Evolutionary conservation across 2,888 invertebrate species (phyloP), one percentile per base, ranked within the genome.

Genomic region (Drosophila affinis): DNA sequence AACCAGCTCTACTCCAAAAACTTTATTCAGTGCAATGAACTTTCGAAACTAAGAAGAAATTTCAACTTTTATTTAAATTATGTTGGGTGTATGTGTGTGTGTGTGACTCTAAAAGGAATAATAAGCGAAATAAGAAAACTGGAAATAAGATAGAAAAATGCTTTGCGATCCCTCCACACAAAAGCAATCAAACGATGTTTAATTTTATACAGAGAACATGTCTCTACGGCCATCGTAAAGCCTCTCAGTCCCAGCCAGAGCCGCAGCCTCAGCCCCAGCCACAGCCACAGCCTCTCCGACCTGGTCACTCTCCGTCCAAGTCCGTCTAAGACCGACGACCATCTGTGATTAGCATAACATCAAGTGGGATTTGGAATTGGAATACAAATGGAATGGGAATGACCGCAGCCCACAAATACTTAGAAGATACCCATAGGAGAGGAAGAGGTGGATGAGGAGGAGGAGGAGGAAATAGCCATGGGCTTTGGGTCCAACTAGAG

Each of bases 151-250:
- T 68, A 57, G 68, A 62, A 75, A 75, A 72, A 76, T 77, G 71
- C 77, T 78, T 52, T 76, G 46, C 60, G 46, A 63, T 59, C 62
- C 71, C 76, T 70, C 74, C 75, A 48, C 69, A 82, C 80, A 85
- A 79, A 75, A 72, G 75, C 83, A 86, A 86, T 75, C 85, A 79
- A 86, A 81, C 75, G 76, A 76, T 78, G 76, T 76, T 82, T 85
- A 87, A 85, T 84, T 82, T 84, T 87, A 84, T 85, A 81, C 81
- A 85, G 72, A 79, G 83, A 85, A 86, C 77, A 86, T 86, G 86
- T 82, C 76, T 79, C 75, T 73, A 72, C 2, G 39, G 14, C 70
- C 70, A 71, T 72, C 80, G 67, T 64, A 60, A 63, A 76, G 78
- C 48, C 59, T 21, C 39, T 32, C 65, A 49, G 54, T n/a, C 39